These are phyloP conservation scores for Perca fluviatilis DNA, from an alignment of 2,113 vertebrate species.

Conservation along the genomic window DNA sequence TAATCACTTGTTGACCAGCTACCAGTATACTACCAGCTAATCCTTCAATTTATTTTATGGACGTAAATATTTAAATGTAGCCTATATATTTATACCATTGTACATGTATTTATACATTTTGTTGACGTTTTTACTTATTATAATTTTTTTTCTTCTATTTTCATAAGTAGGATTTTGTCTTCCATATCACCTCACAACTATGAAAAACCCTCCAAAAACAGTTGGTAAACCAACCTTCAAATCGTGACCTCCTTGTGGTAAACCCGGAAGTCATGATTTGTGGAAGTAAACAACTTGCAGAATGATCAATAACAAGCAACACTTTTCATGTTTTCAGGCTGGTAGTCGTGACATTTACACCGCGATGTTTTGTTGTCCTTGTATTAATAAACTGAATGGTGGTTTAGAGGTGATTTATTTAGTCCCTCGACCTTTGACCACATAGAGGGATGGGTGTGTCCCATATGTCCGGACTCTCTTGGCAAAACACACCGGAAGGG, in stretches of 20 bases:
- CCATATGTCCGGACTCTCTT: background rate
- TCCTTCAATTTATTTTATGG: too few relatives aligned
- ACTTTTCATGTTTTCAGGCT: background rate
- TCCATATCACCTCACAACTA: background rate
- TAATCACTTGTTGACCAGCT: too few relatives aligned
- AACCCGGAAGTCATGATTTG: constrained; percentile 42
- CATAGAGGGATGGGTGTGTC: constrained; percentile 46
- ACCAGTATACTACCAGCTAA: too few relatives aligned
- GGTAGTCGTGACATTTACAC: background rate
- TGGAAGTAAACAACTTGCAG: constrained; percentile 16
- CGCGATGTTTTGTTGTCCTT: background rate
- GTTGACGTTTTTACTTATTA: background rate
- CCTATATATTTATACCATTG: background rate
- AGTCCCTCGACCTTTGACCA: background rate
- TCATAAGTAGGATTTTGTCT: background rate
- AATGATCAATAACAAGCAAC: background rate
- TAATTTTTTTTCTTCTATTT: background rate
- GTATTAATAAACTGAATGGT: background rate
- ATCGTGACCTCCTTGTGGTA: background rate
- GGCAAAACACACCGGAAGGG: constrained; percentile 51
- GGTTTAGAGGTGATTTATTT: background rate
- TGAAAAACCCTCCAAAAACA: background rate
- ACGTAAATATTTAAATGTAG: too few relatives aligned
- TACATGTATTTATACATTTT: background rate
- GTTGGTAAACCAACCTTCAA: background rate